Evolutionary conservation across 2,113 vertebrate genomes (phyloP).

Genomic region (Uropsilus gracilis): DNA sequence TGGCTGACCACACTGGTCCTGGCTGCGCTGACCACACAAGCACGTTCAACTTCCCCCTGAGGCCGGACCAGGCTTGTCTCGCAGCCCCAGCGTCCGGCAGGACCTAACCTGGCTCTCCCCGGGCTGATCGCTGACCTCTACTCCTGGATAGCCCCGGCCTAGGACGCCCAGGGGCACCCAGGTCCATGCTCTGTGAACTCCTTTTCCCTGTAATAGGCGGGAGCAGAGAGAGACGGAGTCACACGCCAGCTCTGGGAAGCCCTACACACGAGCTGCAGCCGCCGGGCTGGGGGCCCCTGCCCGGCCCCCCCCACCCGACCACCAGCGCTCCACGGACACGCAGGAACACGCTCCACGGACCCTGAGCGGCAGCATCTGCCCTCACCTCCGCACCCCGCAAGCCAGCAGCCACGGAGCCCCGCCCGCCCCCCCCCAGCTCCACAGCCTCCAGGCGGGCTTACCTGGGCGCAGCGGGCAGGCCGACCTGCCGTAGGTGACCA

Average conservation of each 20-base stretch:
- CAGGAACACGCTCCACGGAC: no score
- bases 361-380: no score
- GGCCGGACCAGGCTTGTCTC: not conserved
- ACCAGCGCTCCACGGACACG: no score
- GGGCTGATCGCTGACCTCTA: not conserved
- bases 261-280: not conserved
- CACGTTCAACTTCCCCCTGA: not conserved
- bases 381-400: no score
- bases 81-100: no score
- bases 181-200: not conserved
- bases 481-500: constrained; percentile 67
- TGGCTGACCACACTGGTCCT: no score
- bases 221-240: not conserved
- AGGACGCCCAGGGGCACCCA: constrained; percentile 2
- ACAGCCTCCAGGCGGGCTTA: constrained; percentile 61
- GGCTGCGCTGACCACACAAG: no score
- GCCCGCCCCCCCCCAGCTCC: no score
- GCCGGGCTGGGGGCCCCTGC: no score
- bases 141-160: not conserved
- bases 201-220: not conserved
- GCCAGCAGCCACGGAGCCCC: no score
- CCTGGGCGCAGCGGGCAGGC: constrained; percentile 56
- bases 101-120: not conserved
- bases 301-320: not conserved
- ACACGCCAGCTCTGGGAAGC: not conserved